Evolutionary conservation across 1,140 invertebrate genomes (phyloP).

Genomic region (Penaeus indicus): DNA sequence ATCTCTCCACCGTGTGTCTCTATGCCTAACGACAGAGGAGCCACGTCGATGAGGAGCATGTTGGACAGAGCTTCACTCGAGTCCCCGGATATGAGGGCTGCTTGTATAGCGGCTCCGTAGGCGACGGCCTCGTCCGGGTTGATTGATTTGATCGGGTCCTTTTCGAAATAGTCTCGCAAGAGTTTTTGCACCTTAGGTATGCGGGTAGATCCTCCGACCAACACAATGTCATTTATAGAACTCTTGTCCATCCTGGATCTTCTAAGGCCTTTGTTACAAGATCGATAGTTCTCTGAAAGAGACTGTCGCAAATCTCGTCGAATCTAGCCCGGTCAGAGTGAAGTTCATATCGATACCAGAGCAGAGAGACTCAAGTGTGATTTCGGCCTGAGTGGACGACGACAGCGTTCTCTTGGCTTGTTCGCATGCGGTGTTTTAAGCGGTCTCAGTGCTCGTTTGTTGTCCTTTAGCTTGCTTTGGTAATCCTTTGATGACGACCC

Average conservation of each 20-base stretch:
- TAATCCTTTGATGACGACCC: slow-evolving; percentile 67
- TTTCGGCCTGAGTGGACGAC: slow-evolving; percentile 69
- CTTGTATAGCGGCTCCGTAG: no score
- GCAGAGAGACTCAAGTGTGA: slow-evolving; percentile 82
- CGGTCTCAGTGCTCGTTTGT: slow-evolving; percentile 70
- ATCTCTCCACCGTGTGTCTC: no score
- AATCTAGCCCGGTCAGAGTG: slow-evolving; percentile 72
- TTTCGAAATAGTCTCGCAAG: slow-evolving; percentile 69
- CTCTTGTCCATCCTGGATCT: slow-evolving; percentile 67
- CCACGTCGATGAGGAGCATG: no score
- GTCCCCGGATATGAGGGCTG: no score
- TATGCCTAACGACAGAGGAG: no score
- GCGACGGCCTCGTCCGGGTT: no score
- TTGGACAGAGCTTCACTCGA: no score
- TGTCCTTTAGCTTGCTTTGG: slow-evolving; percentile 67
- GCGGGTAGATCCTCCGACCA: no score
- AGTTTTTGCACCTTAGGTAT: slow-evolving; percentile 73
- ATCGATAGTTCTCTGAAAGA: slow-evolving; percentile 73
- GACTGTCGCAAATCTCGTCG: slow-evolving; percentile 69
- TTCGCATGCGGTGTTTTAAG: slow-evolving; percentile 80
- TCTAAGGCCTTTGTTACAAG: slow-evolving; percentile 79
- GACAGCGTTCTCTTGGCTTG: slow-evolving; percentile 73
- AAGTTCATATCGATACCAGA: slow-evolving; percentile 77
- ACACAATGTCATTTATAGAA: no score
- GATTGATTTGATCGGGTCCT: no score